These are phyloP conservation scores for Macropus fuliginosus DNA, from an alignment of 2,797 vertebrate genomes.

Conservation along the genomic window DNA sequence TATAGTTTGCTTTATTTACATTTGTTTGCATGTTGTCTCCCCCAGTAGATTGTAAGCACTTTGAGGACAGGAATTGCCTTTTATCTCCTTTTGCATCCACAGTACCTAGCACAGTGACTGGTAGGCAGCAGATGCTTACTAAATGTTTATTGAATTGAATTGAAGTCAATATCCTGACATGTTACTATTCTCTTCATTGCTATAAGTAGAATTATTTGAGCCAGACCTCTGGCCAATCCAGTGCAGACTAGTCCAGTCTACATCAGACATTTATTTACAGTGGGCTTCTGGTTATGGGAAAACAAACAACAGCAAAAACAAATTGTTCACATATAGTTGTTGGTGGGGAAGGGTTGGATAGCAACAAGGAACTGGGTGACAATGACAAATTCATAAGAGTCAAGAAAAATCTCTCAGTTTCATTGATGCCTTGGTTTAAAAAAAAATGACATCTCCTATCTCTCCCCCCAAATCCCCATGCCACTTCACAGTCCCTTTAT, in stretches of 20 bases:
- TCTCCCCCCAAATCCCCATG: not conserved
- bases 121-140: not conserved
- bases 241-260: not conserved
- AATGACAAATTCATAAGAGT: not conserved
- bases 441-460: not conserved
- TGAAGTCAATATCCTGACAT: not conserved
- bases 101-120: not conserved
- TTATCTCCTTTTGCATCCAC: not conserved
- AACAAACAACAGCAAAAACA: not conserved
- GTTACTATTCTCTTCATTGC: not conserved
- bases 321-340: not conserved
- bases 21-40: not conserved
- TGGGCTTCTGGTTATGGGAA: not conserved
- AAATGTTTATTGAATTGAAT: not conserved
- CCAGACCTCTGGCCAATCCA: not conserved
- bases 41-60: not conserved
- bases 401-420: not conserved
- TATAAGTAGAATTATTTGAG: not conserved
- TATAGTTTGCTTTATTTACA: not conserved
- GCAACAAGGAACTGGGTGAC: not conserved
- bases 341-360: not conserved
- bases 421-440: not conserved
- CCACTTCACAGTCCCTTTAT: not conserved
- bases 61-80: not conserved
- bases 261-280: not conserved